Percentiles rank a stretch among this genome's conserved stretches.
Conservation (phyloP, 2,797 vertebrate species). For the Ptychadena robeensis region DNA sequence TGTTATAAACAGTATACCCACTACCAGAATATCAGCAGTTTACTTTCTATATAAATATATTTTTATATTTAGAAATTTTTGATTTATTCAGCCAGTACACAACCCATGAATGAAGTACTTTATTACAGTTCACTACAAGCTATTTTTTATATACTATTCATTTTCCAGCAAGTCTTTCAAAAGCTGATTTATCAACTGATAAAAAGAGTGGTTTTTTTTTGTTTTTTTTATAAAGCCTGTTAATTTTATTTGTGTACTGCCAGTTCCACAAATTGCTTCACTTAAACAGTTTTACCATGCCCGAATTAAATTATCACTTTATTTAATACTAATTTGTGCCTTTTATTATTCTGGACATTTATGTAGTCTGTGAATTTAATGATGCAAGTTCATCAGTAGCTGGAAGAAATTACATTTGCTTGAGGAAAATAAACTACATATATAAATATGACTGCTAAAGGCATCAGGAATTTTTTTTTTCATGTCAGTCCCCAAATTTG, state of each 20-base stretch:
- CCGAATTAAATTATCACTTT: neutral
- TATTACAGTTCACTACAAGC: neutral
- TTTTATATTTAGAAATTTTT: no score
- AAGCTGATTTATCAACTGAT: no score
- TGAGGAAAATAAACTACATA: constrained; percentile 20
- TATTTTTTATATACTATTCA: neutral
- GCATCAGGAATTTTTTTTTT: constrained; percentile 17
- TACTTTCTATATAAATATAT: neutral
- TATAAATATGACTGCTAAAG: constrained; percentile 32
- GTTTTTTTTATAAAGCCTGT: neutral
- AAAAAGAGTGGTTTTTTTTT: neutral
- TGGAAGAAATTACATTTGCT: constrained; percentile 42
- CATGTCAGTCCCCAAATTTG: constrained; percentile 45
- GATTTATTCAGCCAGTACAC: neutral
- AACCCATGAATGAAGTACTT: neutral
- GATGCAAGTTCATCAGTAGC: constrained; percentile 40
- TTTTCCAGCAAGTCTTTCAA: neutral
- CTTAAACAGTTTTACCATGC: neutral
- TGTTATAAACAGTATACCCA: no score
- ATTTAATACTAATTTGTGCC: neutral
- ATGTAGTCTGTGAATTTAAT: neutral
- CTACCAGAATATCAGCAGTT: neutral
- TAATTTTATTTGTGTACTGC: neutral
- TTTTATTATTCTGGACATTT: neutral
- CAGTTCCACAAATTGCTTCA: neutral